Conservation (phyloP, 2,888 invertebrate species). For the Andricus curvator region DNA sequence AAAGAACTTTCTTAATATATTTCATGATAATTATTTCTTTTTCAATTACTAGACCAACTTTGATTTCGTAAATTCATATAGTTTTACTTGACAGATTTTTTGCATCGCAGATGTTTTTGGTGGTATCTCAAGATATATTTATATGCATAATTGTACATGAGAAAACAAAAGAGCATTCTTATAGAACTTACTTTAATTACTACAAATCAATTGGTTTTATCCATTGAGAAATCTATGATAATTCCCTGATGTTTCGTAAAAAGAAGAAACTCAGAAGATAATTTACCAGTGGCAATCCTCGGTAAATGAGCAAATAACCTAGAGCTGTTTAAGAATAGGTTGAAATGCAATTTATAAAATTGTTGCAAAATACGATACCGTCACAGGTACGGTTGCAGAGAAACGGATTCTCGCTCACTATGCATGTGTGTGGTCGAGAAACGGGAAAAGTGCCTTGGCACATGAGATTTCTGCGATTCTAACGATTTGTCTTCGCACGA, state of each 20-base stretch:
- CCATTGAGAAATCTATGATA: neutral
- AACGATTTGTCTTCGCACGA: constrained; percentile 14
- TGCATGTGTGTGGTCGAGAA: neutral
- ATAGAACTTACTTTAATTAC: neutral
- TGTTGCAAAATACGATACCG: constrained; percentile 3
- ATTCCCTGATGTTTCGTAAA: neutral
- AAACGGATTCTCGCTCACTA: neutral
- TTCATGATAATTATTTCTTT: no score
- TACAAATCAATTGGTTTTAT: neutral
- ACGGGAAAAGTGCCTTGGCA: neutral
- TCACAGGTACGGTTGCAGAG: constrained; percentile 21
- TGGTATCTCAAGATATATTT: no score
- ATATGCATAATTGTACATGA: no score
- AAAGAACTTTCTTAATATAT: no score
- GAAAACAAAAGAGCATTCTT: neutral
- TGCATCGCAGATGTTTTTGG: no score
- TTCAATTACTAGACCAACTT: no score
- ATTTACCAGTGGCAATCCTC: neutral
- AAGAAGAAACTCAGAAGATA: neutral
- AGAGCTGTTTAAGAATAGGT: neutral
- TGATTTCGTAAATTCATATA: no score
- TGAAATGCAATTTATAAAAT: constrained; percentile 8
- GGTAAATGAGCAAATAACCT: neutral
- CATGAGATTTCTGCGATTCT: neutral
- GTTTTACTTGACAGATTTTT: no score